Conservation (phyloP, 1,140 invertebrate genomes). For the Drosophila navojoa region DNA sequence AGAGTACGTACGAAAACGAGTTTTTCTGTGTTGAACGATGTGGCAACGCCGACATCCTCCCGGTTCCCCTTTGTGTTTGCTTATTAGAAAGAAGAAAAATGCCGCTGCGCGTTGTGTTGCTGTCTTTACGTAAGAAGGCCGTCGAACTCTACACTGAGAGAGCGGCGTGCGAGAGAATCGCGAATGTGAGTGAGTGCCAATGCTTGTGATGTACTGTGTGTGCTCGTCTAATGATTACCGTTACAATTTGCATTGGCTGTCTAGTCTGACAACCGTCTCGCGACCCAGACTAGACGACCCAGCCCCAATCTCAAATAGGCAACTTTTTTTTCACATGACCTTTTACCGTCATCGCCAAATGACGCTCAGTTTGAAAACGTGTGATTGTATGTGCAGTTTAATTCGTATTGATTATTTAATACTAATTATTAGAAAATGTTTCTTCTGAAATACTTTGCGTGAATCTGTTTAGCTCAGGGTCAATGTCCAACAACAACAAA, state of each 20-base stretch:
- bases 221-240: conserved; percentile 72
- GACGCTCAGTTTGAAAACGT: conserved; percentile 16
- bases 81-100: conserved; percentile 77
- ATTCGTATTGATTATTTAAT: conserved; percentile 54
- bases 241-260: conserved; percentile 77
- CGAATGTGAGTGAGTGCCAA: conserved; percentile 3
- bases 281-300: conserved; percentile 76
- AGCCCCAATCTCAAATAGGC: conserved; percentile 68
- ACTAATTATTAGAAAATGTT: conserved; percentile 26
- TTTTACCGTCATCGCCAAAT: conserved; percentile 54
- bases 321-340: conserved; percentile 63
- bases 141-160: conserved; percentile 71
- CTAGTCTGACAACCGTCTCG: conserved; percentile 72
- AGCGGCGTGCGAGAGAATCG: conserved; percentile 32
- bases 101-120: conserved; percentile 56
- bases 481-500: conserved; percentile 39
- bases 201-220: conserved; percentile 29
- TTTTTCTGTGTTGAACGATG: conserved; percentile 58
- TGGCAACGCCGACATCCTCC: conserved; percentile 60
- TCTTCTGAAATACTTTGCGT: conserved; percentile 29
- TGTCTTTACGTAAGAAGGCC: conserved; percentile 80
- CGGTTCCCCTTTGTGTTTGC: conserved; percentile 40
- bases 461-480: conserved; percentile 41
- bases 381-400: conserved; percentile 22
- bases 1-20: conserved; percentile 62